These are phyloP conservation scores for Irena cyanogastra DNA, from an alignment of 2,113 vertebrate genomes.

Conservation along the genomic window DNA sequence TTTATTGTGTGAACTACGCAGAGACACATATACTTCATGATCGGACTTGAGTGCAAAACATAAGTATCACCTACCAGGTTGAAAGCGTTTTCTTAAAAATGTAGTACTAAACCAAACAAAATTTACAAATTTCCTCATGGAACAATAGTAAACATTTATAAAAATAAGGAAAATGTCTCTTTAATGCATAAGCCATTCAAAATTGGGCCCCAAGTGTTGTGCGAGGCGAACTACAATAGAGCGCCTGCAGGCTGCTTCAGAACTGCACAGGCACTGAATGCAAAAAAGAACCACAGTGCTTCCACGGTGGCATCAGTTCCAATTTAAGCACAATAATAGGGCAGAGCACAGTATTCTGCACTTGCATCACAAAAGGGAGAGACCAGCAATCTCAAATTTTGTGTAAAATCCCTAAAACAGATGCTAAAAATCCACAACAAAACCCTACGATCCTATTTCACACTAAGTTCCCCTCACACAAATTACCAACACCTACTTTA, in stretches of 20 bases:
- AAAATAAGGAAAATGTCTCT: slow-evolving; percentile 45
- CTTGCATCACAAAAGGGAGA: slow-evolving; percentile 47
- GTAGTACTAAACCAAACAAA: not conserved
- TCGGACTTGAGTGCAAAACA: fast-evolving
- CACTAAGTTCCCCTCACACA: not conserved
- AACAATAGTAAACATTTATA: not conserved
- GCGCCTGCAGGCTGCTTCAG: slow-evolving; percentile 54
- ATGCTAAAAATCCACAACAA: not conserved
- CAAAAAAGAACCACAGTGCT: slow-evolving; percentile 46
- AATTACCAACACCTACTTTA: not conserved
- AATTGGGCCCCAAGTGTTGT: slow-evolving; percentile 50
- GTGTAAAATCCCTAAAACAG: not conserved
- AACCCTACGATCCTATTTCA: not conserved
- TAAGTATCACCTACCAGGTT: not conserved
- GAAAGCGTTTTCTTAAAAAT: not conserved
- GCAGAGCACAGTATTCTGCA: slow-evolving; percentile 28
- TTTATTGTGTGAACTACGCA: not conserved
- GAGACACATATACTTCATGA: fast-evolving
- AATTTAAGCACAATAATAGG: slow-evolving; percentile 57
- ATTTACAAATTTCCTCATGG: not conserved
- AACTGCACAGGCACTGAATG: slow-evolving; percentile 53
- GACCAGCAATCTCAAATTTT: slow-evolving; percentile 14
- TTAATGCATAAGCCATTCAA: slow-evolving; percentile 32
- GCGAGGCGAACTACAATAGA: slow-evolving; percentile 30
- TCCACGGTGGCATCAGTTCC: slow-evolving; percentile 24